Base-by-base conservation (phyloP, 2,797 vertebrate species). In the Anniella stebbinsi region DNA sequence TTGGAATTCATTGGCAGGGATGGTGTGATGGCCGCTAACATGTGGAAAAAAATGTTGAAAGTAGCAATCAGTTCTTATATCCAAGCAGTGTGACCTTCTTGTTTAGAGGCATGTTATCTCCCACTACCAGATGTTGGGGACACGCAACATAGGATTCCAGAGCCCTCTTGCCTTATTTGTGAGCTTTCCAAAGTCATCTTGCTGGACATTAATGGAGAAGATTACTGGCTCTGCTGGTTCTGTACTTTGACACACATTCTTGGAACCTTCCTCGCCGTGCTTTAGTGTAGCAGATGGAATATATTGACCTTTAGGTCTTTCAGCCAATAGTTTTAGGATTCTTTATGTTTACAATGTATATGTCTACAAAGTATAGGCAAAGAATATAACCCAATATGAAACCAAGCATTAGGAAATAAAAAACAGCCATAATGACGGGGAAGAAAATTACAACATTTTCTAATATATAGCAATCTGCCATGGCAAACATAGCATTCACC, bases 341-440 rank as follows among this genome's bases (percentile, higher is more conserved):
- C 21, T 38, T 51, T 38, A 63, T 21, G 45, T 25, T 48, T 51
- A 84, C 11, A 70, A 36, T 41, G n/a, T 70, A 15, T 72, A 51
- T 41, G 7, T 63, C 72, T 63, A n/a, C 51, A 36, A 17, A 48
- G 45, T 76, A 66, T 21, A 15, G 63, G 25, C 48, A 80, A 77
- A 45, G 54, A 76, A 77, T 72, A n/a, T 33, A 72, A 51, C 4
- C 45, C 41, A 67, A 33, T 30, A 38, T 38, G 48, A 86, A 77
- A 81, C 36, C 23, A 38, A 88, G 48, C 48, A 57, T 17, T 51
- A 89, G 72, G 25, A 89, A 84, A 77, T 38, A 67, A n/a, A 87
- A 73, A 51, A 36, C 17, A 15, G 7, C 51, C 54, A 76, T 48
- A 33, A 57, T 51, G 33, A 66, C 33, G n/a, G 54, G 72, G 85